Evolutionary conservation across 2,797 vertebrate species (phyloP).

Genomic region (Sciurus vulgaris): DNA sequence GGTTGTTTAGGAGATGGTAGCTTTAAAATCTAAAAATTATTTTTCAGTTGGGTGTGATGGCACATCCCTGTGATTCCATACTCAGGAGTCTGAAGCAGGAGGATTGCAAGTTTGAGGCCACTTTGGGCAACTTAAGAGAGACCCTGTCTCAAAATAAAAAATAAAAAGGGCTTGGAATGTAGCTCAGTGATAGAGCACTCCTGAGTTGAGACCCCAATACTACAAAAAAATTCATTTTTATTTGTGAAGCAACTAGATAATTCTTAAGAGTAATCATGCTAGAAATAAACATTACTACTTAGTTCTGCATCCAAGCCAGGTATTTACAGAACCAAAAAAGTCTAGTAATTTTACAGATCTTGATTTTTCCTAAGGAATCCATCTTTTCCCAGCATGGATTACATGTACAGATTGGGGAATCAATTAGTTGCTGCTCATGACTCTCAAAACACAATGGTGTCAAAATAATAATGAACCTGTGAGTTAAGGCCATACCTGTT

Average conservation of each 20-base stretch:
- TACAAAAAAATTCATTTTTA: neutral
- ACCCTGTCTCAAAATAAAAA: too few relatives aligned
- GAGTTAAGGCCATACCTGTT: slow-evolving; percentile 79
- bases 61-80: too few relatives aligned
- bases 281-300: slow-evolving; percentile 55
- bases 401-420: neutral
- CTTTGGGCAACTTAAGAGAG: too few relatives aligned
- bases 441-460: neutral
- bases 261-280: slow-evolving; percentile 35
- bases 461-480: neutral
- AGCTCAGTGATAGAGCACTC: too few relatives aligned
- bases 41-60: too few relatives aligned
- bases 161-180: too few relatives aligned
- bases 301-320: slow-evolving; percentile 5
- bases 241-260: slow-evolving; percentile 55
- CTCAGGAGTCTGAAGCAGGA: too few relatives aligned
- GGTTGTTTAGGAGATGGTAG: neutral
- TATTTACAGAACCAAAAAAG: neutral
- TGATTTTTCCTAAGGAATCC: neutral
- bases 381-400: slow-evolving; percentile 18
- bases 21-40: slow-evolving; percentile 25
- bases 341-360: slow-evolving; percentile 54
- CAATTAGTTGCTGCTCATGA: neutral
- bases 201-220: too few relatives aligned
- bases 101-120: too few relatives aligned